Conservation (phyloP, 2,888 invertebrate genomes). For the Dorcus hopei region DNA sequence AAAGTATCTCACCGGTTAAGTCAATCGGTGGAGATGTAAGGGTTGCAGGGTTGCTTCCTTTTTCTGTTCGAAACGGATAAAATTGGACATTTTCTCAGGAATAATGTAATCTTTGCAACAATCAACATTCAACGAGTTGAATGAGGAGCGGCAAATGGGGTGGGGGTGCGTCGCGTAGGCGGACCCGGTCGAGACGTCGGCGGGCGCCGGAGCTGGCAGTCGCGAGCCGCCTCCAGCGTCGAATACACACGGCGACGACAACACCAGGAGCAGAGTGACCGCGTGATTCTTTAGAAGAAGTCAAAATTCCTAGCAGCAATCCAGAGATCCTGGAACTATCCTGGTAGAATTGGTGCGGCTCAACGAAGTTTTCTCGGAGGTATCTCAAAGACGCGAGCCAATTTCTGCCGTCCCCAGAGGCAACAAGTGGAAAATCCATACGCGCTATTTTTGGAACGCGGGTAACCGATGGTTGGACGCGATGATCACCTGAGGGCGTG, state of each 20-base stretch:
- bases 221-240: slow-evolving; percentile 48
- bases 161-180: slow-evolving; percentile 27
- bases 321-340: neutral
- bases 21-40: no score
- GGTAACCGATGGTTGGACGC: slow-evolving; percentile 37
- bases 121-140: slow-evolving; percentile 34
- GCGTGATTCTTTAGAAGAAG: no score
- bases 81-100: slow-evolving; percentile 7
- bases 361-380: neutral
- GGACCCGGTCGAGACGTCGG: slow-evolving; percentile 36
- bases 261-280: neutral
- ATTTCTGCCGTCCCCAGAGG: slow-evolving; percentile 23
- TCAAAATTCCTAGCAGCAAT: no score
- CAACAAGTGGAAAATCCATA: slow-evolving; percentile 41
- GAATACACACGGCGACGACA: slow-evolving; percentile 25
- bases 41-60: neutral
- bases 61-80: neutral
- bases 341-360: neutral
- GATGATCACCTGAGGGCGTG: slow-evolving; percentile 45
- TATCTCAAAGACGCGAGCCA: neutral
- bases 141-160: slow-evolving; percentile 41
- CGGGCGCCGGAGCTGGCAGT: slow-evolving; percentile 44
- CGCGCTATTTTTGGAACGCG: slow-evolving; percentile 32
- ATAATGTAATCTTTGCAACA: slow-evolving; percentile 23
- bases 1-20: no score